Conservation (phyloP, 2,888 invertebrate genomes). For the Conus canariensis region DNA sequence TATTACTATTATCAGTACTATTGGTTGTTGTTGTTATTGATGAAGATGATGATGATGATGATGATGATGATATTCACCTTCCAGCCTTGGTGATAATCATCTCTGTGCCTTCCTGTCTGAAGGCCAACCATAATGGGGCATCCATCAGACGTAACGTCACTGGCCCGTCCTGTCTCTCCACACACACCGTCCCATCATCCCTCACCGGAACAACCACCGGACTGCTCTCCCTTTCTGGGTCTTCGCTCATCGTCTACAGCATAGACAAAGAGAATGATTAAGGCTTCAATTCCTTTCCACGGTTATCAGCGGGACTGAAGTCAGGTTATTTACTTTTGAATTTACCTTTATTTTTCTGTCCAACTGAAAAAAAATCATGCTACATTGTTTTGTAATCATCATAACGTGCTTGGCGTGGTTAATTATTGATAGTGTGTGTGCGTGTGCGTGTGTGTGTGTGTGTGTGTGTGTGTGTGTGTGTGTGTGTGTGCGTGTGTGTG, state of each 20-base stretch:
- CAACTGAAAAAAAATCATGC: neutral
- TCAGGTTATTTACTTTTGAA: too few species aligned
- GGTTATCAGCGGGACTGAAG: neutral
- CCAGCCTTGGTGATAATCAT: slow-evolving; percentile 65
- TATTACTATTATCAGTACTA: too few species aligned
- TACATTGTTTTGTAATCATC: neutral
- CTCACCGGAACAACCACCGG: neutral
- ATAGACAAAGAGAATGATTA: neutral
- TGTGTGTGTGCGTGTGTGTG: too few species aligned
- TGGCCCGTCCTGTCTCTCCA: slow-evolving; percentile 19
- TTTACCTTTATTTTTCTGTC: neutral
- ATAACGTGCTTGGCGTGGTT: too few species aligned
- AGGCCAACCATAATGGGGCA: slow-evolving; percentile 55
- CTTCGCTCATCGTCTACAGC: slow-evolving; percentile 1
- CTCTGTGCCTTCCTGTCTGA: slow-evolving; percentile 56
- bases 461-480: too few species aligned
- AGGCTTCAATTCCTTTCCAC: neutral
- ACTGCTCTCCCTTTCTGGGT: neutral
- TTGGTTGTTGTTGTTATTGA: neutral
- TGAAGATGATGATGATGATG: neutral
- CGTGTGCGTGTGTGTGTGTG: too few species aligned
- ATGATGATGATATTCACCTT: slow-evolving; percentile 49
- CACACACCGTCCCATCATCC: neutral
- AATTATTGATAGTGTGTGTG: too few species aligned
- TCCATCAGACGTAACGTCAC: slow-evolving; percentile 49